A percentile compares a stretch with the other conserved stretches of the same genome.
These are phyloP conservation scores for Stratiomys singularior DNA, from an alignment of 2,888 invertebrate genomes.

Conservation along the genomic window DNA sequence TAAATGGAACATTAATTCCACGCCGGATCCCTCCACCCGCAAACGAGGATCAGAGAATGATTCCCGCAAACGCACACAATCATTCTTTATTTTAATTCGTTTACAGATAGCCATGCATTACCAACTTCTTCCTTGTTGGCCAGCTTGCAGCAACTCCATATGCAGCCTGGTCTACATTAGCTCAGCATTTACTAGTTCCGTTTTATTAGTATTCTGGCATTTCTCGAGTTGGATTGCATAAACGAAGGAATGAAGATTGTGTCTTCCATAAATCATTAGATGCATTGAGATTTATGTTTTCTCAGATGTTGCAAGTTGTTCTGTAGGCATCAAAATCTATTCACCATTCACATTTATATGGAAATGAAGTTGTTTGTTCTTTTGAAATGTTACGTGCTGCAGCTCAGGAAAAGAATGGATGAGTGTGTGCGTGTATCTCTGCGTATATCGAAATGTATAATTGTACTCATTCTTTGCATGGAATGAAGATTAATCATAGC, in stretches of 20 bases:
- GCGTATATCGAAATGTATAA: no score
- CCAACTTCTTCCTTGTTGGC: neutral
- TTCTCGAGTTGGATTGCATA: constrained; percentile 27
- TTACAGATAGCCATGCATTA: neutral
- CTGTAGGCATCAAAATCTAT: constrained; percentile 25
- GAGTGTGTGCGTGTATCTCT: no score
- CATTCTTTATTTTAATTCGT: constrained; percentile 13
- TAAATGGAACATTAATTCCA: constrained; percentile 26
- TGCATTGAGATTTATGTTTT: constrained; percentile 41
- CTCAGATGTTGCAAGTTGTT: constrained; percentile 17
- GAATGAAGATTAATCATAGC: no score
- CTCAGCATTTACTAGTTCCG: constrained; percentile 11
- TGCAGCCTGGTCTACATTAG: neutral
- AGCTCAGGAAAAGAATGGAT: no score
- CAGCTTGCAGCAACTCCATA: neutral
- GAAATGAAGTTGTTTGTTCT: constrained; percentile 4
- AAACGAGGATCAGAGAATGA: neutral
- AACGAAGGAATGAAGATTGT: constrained; percentile 19
- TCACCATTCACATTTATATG: constrained; percentile 16
- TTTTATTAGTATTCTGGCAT: constrained; percentile 20
- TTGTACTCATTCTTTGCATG: no score
- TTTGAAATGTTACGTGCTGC: no score
- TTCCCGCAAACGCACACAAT: neutral
- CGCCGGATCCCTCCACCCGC: neutral
- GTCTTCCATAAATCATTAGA: constrained; percentile 40